These are phyloP conservation scores for Himalopsyche kuldschensis DNA, from an alignment of 2,888 invertebrate genomes.

Conservation along the genomic window DNA sequence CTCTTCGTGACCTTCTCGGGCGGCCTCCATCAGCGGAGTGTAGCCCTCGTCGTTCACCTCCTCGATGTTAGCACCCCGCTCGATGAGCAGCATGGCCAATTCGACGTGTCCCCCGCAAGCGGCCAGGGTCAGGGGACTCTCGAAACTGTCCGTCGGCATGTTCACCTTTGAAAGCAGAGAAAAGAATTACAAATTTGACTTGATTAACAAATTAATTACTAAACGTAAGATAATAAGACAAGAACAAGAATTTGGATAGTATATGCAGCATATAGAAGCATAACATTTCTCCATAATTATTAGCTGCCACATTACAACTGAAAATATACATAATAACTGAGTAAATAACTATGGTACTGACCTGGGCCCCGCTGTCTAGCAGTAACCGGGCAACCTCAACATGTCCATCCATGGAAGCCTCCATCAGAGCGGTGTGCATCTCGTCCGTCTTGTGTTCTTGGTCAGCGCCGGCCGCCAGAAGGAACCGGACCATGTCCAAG, in stretches of 20 bases:
- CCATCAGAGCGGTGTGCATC: constrained; percentile 99
- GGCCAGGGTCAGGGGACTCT: constrained; percentile 96
- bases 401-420: constrained; percentile 99
- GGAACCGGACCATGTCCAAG: constrained; percentile 94
- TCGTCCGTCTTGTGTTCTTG: constrained; percentile 99
- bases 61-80: constrained; percentile 97
- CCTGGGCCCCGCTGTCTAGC: constrained; percentile 94
- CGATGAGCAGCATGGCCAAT: constrained; percentile 91
- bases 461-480: constrained; percentile 94
- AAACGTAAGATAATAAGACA: too few relatives aligned
- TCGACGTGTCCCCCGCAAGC: constrained; percentile 99
- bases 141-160: constrained; percentile 99
- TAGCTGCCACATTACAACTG: too few relatives aligned
- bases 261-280: too few relatives aligned
- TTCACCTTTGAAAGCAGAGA: constrained; percentile 66
- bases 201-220: too few relatives aligned
- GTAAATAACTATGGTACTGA: constrained; percentile 41
- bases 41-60: constrained; percentile 99
- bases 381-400: constrained; percentile 94
- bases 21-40: constrained; percentile 99
- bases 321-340: too few relatives aligned
- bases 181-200: too few relatives aligned
- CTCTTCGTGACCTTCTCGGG: constrained; percentile 97
- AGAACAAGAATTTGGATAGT: too few relatives aligned
- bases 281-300: too few relatives aligned